A percentile compares a stretch with the other conserved stretches of the same genome.
phyloP scores from a whole-genome alignment of 2,888 invertebrate species.

The Tyria jacobaeae region DNA sequence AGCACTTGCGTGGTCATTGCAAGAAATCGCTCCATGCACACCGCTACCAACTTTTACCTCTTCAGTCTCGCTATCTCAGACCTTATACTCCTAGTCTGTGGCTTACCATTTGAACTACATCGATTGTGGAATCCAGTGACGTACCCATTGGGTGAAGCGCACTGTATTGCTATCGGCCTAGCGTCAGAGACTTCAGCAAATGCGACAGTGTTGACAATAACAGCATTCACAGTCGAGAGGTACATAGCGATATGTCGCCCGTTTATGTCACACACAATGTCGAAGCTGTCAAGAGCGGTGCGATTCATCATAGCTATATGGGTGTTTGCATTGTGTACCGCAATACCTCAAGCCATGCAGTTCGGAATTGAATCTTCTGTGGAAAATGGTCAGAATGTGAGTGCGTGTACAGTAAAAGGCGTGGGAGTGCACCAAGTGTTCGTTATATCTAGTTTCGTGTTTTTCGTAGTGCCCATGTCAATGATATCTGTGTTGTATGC shows the following conservation, averaged over 20 bases:
- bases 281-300: constrained; percentile 93
- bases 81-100: constrained; percentile 90
- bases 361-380: constrained; percentile 89
- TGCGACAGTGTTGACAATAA: constrained; percentile 94
- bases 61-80: constrained; percentile 93
- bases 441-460: constrained; percentile 92
- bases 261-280: constrained; percentile 93
- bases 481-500: constrained; percentile 94
- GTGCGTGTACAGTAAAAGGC: constrained; percentile 87
- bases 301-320: constrained; percentile 92
- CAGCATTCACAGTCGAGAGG: constrained; percentile 95
- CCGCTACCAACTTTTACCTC: constrained; percentile 94
- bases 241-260: constrained; percentile 96
- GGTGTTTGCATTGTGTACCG: constrained; percentile 91
- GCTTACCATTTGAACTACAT: constrained; percentile 93
- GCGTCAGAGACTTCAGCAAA: constrained; percentile 95
- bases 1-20: constrained; percentile 93
- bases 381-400: constrained; percentile 80
- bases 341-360: constrained; percentile 93
- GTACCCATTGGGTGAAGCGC: constrained; percentile 91
- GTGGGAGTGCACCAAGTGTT: constrained; percentile 89
- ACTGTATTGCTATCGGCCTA: constrained; percentile 91
- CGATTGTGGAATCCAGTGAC: constrained; percentile 91
- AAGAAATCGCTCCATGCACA: constrained; percentile 92
- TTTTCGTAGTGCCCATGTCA: constrained; percentile 95